Base-by-base conservation (phyloP, 1,140 invertebrate species). In the Calosoma granatense region DNA sequence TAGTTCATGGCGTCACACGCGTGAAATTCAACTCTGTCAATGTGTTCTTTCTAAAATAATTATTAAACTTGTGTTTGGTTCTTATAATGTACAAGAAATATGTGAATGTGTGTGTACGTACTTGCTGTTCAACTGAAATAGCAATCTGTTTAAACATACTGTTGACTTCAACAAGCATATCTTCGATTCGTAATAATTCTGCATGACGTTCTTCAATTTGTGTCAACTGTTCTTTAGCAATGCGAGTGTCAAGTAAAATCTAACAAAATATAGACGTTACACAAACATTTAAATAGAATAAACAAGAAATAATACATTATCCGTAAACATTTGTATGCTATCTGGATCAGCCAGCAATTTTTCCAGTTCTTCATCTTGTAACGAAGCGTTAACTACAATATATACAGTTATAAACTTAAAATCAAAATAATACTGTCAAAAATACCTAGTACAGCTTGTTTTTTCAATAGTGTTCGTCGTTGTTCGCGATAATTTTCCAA, bases 61-160 rank as follows among this genome's bases (percentile, higher is more conserved):
- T 51, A 52, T 20, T 39, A 30, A 47, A 22, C n/a, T n/a, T n/a
- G n/a, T n/a, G n/a, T n/a, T n/a, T n/a, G n/a, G n/a, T n/a, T n/a
- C n/a, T n/a, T n/a, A n/a, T n/a, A n/a, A n/a, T n/a, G n/a, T n/a
- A n/a, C n/a, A n/a, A n/a, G n/a, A n/a, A n/a, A n/a, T n/a, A n/a
- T n/a, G n/a, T 22, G 56, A 55, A 63, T 59, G 54, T 47, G 14
- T 22, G 51, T 61, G 2, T 55, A 58, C 59, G 61, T 69, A 83
- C 82, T 77, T 90, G 88, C 69, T 78, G 77, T 64, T 88, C 84
- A 19, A 90, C 79, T 22, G 88, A 73, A 70, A 86, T 81, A 30
- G 86, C 84, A 70, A 91, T 81, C 72, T 90, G 84, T 64, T 82
- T 74, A 75, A 94, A 94, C 75, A 94, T 83, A 63, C 92, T 88